Conservation (phyloP, 1,140 invertebrate species). For the Tribolium madens region DNA sequence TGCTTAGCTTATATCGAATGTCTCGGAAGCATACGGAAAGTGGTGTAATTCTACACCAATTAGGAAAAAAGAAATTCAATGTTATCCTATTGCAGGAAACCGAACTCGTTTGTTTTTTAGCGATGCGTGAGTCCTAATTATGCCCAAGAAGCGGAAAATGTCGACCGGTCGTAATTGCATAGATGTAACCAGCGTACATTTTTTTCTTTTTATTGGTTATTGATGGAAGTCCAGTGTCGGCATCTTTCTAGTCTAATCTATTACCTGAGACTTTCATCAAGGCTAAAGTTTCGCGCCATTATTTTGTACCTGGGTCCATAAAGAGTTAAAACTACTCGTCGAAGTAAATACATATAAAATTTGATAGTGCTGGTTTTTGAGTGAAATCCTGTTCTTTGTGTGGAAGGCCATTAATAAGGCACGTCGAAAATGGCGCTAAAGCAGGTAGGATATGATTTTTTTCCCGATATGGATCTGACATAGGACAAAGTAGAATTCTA, state of each 20-base stretch:
- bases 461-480: constrained; percentile 20
- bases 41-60: background rate
- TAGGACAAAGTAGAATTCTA: constrained; percentile 14
- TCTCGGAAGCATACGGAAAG: constrained; percentile 32
- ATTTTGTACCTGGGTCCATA: constrained; percentile 17
- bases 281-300: constrained; percentile 32
- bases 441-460: constrained; percentile 36
- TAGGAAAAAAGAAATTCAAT: constrained; percentile 1
- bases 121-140: constrained; percentile 16
- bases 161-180: background rate
- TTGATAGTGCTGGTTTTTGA: background rate
- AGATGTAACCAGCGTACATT: background rate
- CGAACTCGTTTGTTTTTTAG: constrained; percentile 24
- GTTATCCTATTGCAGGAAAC: constrained; percentile 28
- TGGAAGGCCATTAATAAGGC: constrained; percentile 3
- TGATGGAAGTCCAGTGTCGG: background rate
- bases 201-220: background rate
- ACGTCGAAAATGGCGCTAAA: constrained; percentile 18
- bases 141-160: background rate
- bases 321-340: constrained; percentile 17
- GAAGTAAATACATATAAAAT: constrained; percentile 20
- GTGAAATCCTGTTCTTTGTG: background rate
- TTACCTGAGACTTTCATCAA: constrained; percentile 27
- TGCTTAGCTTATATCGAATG: constrained; percentile 20
- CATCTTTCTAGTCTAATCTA: constrained; percentile 27